These are phyloP conservation scores for Halyomorpha halys DNA, from an alignment of 1,140 invertebrate genomes.

Conservation along the genomic window DNA sequence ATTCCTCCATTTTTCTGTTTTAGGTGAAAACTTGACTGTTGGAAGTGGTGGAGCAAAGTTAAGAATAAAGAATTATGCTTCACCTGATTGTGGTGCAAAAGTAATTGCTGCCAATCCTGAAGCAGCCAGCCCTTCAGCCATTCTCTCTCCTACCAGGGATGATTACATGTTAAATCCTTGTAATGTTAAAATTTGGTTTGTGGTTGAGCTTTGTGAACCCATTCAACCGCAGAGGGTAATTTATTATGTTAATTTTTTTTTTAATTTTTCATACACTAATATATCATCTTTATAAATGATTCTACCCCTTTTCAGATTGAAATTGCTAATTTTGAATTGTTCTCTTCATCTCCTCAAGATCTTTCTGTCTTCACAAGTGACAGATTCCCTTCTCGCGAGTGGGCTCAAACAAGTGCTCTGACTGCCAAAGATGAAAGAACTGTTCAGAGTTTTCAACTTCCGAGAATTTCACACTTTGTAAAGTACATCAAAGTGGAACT, in stretches of 20 bases:
- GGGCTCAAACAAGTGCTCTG: conserved; percentile 79
- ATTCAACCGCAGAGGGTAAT: conserved; percentile 75
- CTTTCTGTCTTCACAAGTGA: conserved; percentile 81
- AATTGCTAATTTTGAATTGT: conserved; percentile 94
- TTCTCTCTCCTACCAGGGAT: conserved; percentile 80
- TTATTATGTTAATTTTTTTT: not conserved
- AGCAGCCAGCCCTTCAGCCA: conserved; percentile 67
- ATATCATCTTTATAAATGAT: too few species aligned
- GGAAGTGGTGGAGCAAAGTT: conserved; percentile 44
- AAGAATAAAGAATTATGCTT: conserved; percentile 84
- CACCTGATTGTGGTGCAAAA: conserved; percentile 94
- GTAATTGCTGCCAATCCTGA: conserved; percentile 85
- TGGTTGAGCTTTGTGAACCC: conserved; percentile 94
- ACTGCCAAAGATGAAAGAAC: conserved; percentile 74
- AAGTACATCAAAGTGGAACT: conserved; percentile 91
- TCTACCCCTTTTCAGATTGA: conserved; percentile 51
- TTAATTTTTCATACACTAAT: not conserved
- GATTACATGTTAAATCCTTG: conserved; percentile 98
- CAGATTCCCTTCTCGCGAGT: conserved; percentile 83
- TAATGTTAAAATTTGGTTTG: conserved; percentile 80
- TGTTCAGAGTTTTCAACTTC: conserved; percentile 75
- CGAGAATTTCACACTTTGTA: conserved; percentile 71
- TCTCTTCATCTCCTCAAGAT: conserved; percentile 90
- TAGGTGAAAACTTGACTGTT: conserved; percentile 29
- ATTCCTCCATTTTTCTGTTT: not conserved